phyloP scores from a whole-genome alignment of 2,888 invertebrate genomes.

The Pedicia rivosa region DNA sequence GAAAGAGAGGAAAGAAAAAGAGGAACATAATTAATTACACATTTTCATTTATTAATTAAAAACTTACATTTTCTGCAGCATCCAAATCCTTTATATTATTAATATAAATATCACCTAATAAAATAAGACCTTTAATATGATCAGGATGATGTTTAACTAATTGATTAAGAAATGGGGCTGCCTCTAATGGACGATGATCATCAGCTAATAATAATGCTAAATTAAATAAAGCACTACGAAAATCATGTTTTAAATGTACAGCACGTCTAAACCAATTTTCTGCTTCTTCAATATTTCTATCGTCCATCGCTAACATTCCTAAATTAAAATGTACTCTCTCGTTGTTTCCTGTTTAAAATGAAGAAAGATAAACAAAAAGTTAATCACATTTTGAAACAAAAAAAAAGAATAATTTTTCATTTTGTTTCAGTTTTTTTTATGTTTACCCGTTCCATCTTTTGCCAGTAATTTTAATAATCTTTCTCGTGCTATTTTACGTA shows the following conservation, averaged over 20 bases:
- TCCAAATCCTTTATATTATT: conserved; percentile 88
- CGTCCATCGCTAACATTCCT: conserved; percentile 95
- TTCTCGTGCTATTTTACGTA: conserved; percentile 63
- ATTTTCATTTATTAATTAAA: neutral
- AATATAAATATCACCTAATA: conserved; percentile 90
- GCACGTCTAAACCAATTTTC: conserved; percentile 85
- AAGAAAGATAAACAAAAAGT: neutral
- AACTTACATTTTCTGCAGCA: conserved; percentile 81
- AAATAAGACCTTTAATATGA: conserved; percentile 85
- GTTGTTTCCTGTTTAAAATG: conserved; percentile 43
- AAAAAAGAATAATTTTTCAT: neutral
- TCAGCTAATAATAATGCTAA: conserved; percentile 80
- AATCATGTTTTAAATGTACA: conserved; percentile 73
- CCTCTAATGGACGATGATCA: conserved; percentile 73
- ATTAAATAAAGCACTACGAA: conserved; percentile 88
- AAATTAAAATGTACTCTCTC: conserved; percentile 89
- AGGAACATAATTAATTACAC: no score
- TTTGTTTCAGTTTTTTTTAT: neutral
- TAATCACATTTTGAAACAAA: neutral
- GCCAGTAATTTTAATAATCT: conserved; percentile 66
- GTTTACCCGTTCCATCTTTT: conserved; percentile 38
- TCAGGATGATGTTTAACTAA: conserved; percentile 82
- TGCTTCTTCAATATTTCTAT: conserved; percentile 72
- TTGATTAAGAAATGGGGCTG: conserved; percentile 82
- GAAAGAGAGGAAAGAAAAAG: neutral